Evolutionary conservation across 2,113 vertebrate species (phyloP).

Genomic region (Sorex araneus): DNA sequence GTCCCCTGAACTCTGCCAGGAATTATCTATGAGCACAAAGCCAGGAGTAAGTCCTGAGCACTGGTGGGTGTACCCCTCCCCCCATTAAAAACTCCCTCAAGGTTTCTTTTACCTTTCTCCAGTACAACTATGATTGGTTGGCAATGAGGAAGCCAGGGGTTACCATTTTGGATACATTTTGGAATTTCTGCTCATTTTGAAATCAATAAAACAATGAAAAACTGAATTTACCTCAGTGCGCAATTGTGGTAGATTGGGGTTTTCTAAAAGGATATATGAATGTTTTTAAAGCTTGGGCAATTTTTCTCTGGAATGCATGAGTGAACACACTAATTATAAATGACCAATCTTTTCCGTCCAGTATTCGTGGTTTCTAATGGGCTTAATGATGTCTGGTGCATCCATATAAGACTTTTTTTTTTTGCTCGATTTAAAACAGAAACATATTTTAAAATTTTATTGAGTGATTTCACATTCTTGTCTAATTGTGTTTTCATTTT

Average conservation of each 20-base stretch:
- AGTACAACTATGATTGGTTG: not conserved
- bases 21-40: too few species aligned
- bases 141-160: not conserved
- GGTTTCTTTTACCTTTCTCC: too few species aligned
- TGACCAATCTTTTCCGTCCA: not conserved
- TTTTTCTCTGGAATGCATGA: not conserved
- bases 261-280: not conserved
- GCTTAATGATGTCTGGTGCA: not conserved
- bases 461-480: constrained; percentile 68
- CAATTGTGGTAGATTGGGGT: not conserved
- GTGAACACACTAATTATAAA: not conserved
- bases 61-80: too few species aligned
- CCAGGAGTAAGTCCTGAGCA: too few species aligned
- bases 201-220: not conserved
- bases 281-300: not conserved
- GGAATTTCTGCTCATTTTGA: constrained; percentile 19
- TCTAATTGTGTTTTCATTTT: constrained; percentile 67
- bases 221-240: not conserved
- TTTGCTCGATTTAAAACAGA: constrained; percentile 65
- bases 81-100: not conserved
- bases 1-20: too few species aligned
- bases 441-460: constrained; percentile 51
- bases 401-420: constrained; percentile 3
- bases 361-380: constrained; percentile 30
- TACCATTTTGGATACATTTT: not conserved